These are phyloP conservation scores for Hippocampus guttulatus DNA, from an alignment of 2,113 vertebrate species.

Conservation along the genomic window DNA sequence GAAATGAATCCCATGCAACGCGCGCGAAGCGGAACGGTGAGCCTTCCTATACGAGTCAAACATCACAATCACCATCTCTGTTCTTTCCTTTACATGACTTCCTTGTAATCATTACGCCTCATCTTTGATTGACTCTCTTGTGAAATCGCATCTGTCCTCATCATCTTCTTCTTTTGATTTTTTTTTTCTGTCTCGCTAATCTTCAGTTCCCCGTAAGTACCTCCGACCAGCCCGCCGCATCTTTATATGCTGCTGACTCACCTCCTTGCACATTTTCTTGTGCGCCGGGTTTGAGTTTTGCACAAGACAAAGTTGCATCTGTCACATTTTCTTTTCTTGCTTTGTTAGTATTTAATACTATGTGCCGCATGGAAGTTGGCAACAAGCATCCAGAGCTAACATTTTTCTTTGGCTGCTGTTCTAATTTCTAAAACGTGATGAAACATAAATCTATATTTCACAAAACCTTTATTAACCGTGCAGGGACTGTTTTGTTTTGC, in stretches of 20 bases:
- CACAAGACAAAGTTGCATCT: not conserved
- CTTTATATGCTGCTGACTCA: conserved; percentile 20
- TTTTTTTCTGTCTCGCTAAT: conserved; percentile 51
- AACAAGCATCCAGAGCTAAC: not conserved
- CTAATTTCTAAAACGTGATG: not conserved
- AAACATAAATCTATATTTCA: not conserved
- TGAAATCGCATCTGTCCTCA: not conserved
- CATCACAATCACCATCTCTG: not conserved
- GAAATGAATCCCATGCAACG: conserved; percentile 88
- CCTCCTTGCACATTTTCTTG: not conserved
- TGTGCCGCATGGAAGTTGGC: not conserved
- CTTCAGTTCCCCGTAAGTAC: conserved; percentile 77
- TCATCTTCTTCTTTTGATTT: conserved; percentile 37
- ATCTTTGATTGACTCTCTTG: not conserved
- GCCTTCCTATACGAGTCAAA: conserved; percentile 41
- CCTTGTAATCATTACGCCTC: not conserved
- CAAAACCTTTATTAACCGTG: not conserved
- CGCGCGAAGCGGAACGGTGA: conserved; percentile 91
- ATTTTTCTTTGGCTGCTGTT: not conserved
- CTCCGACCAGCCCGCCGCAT: conserved; percentile 7
- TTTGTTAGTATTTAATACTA: not conserved
- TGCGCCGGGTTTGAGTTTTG: not conserved
- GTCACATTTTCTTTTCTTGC: too few relatives aligned
- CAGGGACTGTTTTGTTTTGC: too few relatives aligned
- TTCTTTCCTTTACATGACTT: not conserved